phyloP scores from a whole-genome alignment of 2,888 invertebrate genomes.

The Tetranychus piercei region DNA sequence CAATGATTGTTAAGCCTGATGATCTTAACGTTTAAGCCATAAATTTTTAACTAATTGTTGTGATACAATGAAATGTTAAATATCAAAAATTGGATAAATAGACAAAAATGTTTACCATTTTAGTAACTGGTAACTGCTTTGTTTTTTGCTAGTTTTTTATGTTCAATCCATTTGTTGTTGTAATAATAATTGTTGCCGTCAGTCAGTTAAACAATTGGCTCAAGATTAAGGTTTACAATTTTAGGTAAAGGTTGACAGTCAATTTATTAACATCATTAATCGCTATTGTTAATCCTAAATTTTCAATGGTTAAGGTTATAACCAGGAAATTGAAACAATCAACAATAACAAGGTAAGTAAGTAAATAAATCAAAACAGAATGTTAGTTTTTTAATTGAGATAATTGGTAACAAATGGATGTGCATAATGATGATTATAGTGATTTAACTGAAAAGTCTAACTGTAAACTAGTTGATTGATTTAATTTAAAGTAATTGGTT shows the following conservation, averaged over 20 bases:
- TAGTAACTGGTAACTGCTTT: too few species aligned
- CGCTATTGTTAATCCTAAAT: not conserved
- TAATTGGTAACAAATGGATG: not conserved
- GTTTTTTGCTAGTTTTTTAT: not conserved
- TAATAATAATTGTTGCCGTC: not conserved
- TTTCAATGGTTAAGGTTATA: not conserved
- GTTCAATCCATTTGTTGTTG: not conserved
- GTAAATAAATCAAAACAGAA: not conserved
- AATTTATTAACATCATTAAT: not conserved
- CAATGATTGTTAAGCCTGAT: too few species aligned
- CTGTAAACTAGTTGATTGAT: too few species aligned
- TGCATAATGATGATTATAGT: too few species aligned
- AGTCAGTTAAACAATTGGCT: not conserved
- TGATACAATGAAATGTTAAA: too few species aligned
- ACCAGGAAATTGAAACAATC: conserved; percentile 1
- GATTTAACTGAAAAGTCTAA: too few species aligned
- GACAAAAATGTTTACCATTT: too few species aligned
- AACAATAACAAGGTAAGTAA: not conserved
- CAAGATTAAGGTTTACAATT: not conserved
- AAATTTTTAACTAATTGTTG: too few species aligned
- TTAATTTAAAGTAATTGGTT: too few species aligned
- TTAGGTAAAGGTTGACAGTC: not conserved
- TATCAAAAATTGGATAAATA: too few species aligned
- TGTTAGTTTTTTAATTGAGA: not conserved
- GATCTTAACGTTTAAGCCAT: too few species aligned